A percentile compares a stretch with the other conserved stretches of the same genome.
These are phyloP conservation scores for Xanthorhoe designata DNA, from an alignment of 2,888 invertebrate species.

Conservation along the genomic window DNA sequence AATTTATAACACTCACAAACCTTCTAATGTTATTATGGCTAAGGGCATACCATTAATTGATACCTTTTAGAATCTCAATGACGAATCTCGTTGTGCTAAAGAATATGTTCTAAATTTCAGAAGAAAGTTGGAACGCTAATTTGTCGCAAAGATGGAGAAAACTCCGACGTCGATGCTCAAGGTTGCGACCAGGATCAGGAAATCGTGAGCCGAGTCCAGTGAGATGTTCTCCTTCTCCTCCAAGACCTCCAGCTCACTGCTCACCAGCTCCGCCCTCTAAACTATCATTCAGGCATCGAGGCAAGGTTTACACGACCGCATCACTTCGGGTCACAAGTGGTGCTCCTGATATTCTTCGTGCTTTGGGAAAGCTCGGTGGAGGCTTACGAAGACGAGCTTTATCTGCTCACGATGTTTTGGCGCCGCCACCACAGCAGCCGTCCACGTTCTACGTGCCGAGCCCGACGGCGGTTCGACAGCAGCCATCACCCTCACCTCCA, in stretches of 20 bases:
- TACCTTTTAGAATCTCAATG: constrained; percentile 4
- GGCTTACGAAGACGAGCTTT: constrained; percentile 88
- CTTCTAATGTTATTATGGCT: constrained; percentile 20
- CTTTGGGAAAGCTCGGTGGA: constrained; percentile 89
- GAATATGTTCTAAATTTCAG: constrained; percentile 69
- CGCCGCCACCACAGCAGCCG: constrained; percentile 83
- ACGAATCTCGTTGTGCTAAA: not conserved
- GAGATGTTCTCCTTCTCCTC: constrained; percentile 85
- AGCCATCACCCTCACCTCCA: constrained; percentile 73
- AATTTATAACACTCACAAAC: constrained; percentile 29
- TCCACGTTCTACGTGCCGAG: constrained; percentile 90
- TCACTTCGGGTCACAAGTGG: constrained; percentile 82
- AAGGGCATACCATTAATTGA: constrained; percentile 18
- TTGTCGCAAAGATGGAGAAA: constrained; percentile 91
- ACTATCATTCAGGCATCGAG: constrained; percentile 79
- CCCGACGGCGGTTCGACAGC: constrained; percentile 78
- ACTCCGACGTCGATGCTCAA: constrained; percentile 88
- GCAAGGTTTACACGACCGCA: constrained; percentile 82
- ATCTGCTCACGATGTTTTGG: constrained; percentile 89
- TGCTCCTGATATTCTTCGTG: constrained; percentile 88
- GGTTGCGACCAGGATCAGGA: constrained; percentile 87
- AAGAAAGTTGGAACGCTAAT: constrained; percentile 90
- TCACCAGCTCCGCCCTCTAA: constrained; percentile 79
- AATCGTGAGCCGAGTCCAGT: constrained; percentile 83
- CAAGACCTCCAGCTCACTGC: constrained; percentile 78